A percentile compares a stretch with the other conserved stretches of the same genome.
phyloP scores from a whole-genome alignment of 2,797 vertebrate genomes.

The Coreius guichenoti region DNA sequence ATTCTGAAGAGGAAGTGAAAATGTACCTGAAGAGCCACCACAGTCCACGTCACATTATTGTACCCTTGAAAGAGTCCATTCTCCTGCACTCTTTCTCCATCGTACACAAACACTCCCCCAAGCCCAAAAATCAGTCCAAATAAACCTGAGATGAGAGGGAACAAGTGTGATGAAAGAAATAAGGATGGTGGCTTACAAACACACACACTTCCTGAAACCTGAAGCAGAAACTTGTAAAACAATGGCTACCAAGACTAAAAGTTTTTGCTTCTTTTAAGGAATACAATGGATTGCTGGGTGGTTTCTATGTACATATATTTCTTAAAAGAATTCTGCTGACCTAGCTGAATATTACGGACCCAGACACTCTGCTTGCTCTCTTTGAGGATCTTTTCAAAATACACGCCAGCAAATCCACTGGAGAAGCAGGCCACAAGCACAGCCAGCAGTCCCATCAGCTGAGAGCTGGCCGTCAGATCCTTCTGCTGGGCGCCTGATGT shows the following conservation, averaged over 20 bases:
- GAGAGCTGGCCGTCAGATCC: slow-evolving; percentile 83
- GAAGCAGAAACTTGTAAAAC: background rate
- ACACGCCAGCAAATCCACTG: slow-evolving; percentile 97
- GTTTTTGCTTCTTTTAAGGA: background rate
- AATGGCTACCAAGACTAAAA: background rate
- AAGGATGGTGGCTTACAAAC: background rate
- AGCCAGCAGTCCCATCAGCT: slow-evolving; percentile 88
- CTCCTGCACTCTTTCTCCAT: slow-evolving; percentile 87
- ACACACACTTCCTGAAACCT: background rate
- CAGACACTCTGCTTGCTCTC: slow-evolving; percentile 98
- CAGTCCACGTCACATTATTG: slow-evolving; percentile 90
- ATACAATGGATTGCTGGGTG: background rate
- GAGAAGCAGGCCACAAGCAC: slow-evolving; percentile 95
- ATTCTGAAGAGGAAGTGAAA: background rate
- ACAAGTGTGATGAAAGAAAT: background rate
- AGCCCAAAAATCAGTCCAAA: slow-evolving; percentile 94
- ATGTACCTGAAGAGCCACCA: slow-evolving; percentile 91
- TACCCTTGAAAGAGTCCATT: slow-evolving; percentile 97
- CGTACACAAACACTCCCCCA: slow-evolving; percentile 89
- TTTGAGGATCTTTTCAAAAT: slow-evolving; percentile 99
- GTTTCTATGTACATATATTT: background rate
- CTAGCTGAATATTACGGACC: slow-evolving; percentile 98
- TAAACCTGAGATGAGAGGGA: slow-evolving; percentile 77
- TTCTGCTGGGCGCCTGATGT: slow-evolving; percentile 69
- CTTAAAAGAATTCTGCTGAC: slow-evolving; percentile 71